phyloP scores from a whole-genome alignment of 2,113 vertebrate genomes.

The Polypterus senegalus region DNA sequence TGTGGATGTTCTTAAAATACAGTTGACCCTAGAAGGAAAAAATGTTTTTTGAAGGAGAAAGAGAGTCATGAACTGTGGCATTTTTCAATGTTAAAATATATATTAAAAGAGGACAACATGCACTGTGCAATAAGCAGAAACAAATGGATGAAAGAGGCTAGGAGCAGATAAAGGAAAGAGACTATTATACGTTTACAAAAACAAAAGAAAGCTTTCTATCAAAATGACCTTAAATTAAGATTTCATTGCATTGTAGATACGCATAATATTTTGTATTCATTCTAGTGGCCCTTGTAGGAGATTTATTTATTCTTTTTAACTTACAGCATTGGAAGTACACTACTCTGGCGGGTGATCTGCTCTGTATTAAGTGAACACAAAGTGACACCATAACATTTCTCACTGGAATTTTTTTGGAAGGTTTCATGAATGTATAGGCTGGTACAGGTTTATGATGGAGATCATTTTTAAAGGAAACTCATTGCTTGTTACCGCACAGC shows the following conservation, averaged over 20 bases:
- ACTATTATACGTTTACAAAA: constrained; percentile 1
- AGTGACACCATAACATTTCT: too few species aligned
- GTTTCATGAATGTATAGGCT: too few species aligned
- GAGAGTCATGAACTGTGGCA: neutral
- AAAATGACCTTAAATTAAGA: constrained; percentile 1
- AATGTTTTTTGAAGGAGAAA: constrained; percentile 26
- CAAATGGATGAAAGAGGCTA: constrained; percentile 3
- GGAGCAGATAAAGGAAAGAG: neutral
- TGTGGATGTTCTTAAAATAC: constrained; percentile 84
- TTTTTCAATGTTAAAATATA: constrained; percentile 15
- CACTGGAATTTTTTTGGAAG: too few species aligned
- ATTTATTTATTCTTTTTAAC: neutral
- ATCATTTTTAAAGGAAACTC: too few species aligned
- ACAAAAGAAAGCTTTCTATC: constrained; percentile 2
- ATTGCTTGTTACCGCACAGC: too few species aligned
- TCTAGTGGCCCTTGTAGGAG: neutral
- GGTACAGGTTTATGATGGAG: too few species aligned
- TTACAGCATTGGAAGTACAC: too few species aligned
- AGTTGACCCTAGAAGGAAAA: neutral
- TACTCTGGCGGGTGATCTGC: too few species aligned
- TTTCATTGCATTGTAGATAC: constrained; percentile 3
- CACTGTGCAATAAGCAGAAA: constrained; percentile 40
- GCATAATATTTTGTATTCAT: neutral
- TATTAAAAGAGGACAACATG: constrained; percentile 29
- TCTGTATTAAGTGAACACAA: too few species aligned